phyloP scores from a whole-genome alignment of 2,113 vertebrate species.

The Elephantulus edwardii region DNA sequence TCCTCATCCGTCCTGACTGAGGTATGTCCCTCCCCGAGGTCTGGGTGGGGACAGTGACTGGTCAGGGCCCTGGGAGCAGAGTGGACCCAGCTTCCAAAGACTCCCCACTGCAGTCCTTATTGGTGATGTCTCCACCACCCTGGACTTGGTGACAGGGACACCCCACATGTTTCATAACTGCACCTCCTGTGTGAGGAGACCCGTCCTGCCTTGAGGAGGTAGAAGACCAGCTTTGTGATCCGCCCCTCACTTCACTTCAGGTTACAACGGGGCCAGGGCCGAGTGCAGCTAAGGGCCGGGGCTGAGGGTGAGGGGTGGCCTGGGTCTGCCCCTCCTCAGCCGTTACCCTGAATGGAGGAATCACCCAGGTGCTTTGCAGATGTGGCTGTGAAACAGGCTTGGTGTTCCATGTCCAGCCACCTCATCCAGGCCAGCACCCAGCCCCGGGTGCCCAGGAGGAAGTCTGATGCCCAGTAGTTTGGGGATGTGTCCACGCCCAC shows the following conservation, averaged over 20 bases:
- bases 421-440: accelerated
- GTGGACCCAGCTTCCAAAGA: not conserved
- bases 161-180: not conserved
- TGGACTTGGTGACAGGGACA: not conserved
- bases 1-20: slow-evolving; percentile 96
- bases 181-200: not conserved
- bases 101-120: not conserved
- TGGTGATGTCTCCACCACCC: not conserved
- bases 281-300: too few species aligned
- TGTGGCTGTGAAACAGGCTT: not conserved
- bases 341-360: too few species aligned
- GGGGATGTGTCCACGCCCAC: too few species aligned
- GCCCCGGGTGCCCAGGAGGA: accelerated
- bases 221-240: not conserved
- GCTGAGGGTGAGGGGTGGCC: too few species aligned
- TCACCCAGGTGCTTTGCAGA: not conserved
- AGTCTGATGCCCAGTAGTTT: not conserved
- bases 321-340: too few species aligned
- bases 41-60: not conserved
- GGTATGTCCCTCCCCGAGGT: slow-evolving; percentile 83
- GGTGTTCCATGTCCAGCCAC: accelerated
- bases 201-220: not conserved
- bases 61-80: too few species aligned
- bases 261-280: too few species aligned
- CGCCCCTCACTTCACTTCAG: too few species aligned